These are phyloP conservation scores for Petaurus breviceps DNA, from an alignment of 2,113 vertebrate genomes.

Conservation along the genomic window DNA sequence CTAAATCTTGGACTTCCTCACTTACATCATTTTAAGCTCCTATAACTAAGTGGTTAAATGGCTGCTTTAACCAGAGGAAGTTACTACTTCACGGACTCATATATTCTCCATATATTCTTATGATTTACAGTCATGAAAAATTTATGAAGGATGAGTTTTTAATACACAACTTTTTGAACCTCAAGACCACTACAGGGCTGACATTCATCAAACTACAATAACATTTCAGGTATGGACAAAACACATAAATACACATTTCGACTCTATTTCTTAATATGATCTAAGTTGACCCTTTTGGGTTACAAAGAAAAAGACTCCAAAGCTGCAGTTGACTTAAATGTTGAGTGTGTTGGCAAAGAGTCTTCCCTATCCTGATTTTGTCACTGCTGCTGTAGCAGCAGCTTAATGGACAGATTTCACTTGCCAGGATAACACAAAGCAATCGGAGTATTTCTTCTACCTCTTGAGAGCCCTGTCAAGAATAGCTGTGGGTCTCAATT, in stretches of 20 bases:
- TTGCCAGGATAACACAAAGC: not conserved
- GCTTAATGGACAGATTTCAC: not conserved
- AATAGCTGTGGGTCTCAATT: not conserved
- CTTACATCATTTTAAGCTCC: slow-evolving; percentile 32
- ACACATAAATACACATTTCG: slow-evolving; percentile 25
- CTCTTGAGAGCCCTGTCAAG: not conserved
- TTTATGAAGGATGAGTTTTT: slow-evolving; percentile 55
- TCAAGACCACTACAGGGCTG: not conserved
- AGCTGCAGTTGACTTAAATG: not conserved
- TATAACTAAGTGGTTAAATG: slow-evolving; percentile 36
- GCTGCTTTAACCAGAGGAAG: slow-evolving; percentile 13
- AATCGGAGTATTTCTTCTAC: not conserved
- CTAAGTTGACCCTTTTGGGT: not conserved
- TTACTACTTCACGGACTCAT: not conserved
- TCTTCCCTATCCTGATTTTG: not conserved
- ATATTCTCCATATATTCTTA: not conserved
- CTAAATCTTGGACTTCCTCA: slow-evolving; percentile 12
- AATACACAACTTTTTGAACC: slow-evolving; percentile 43
- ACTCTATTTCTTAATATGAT: not conserved
- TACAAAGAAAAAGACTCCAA: not conserved
- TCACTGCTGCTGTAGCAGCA: not conserved
- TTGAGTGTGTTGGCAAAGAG: not conserved
- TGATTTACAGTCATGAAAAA: slow-evolving; percentile 46
- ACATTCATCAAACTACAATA: slow-evolving; percentile 16
- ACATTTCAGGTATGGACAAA: not conserved